Base-by-base conservation (phyloP, 2,888 invertebrate species). In the Chrysolina americana region DNA sequence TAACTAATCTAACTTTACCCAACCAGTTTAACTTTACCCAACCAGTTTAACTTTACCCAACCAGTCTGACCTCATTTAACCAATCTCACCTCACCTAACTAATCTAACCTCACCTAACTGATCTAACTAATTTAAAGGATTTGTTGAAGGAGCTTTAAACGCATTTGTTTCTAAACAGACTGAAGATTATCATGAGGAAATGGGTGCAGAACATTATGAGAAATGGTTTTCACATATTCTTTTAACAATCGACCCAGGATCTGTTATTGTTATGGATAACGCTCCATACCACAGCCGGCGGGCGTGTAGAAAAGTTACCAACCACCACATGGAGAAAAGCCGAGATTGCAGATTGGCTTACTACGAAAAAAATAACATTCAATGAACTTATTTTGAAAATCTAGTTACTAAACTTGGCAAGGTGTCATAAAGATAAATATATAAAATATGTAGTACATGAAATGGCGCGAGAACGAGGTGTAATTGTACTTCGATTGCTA, bases 161-260 rank as follows among this genome's bases (percentile, higher is more conserved):
- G n/a, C n/a, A n/a, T n/a, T n/a, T n/a, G n/a, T n/a, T 41, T 68
- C 53, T 19, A 63, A 73, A 64, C 48, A 41, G 41, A 68, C 48
- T n/a, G 69, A 65, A 13, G 73, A 73, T 53, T 73, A 69, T 64
- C 69, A 73, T 50, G 73, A 68, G 44, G 73, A 73, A 28, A 41
- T 41, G 41, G 41, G 11, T 41, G 68, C 41, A 19, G 50, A 68
- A 41, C 47, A 41, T 63, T 68, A 59, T 48, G 73, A 68, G 41
- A 65, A 50, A 59, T 73, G 65, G 69, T 73, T 73, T 65, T 65
- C 65, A 53, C n/a, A n/a, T n/a, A n/a, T n/a, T n/a, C n/a, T n/a
- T n/a, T n/a, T n/a, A n/a, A n/a, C n/a, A n/a, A n/a, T n/a, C n/a
- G n/a, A n/a, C n/a, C n/a, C n/a, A n/a, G n/a, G n/a, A n/a, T n/a